A percentile compares a stretch with the other conserved stretches of the same genome.
Evolutionary conservation across 2,888 invertebrate species (phyloP).

Genomic region (Tiliacea citrago): DNA sequence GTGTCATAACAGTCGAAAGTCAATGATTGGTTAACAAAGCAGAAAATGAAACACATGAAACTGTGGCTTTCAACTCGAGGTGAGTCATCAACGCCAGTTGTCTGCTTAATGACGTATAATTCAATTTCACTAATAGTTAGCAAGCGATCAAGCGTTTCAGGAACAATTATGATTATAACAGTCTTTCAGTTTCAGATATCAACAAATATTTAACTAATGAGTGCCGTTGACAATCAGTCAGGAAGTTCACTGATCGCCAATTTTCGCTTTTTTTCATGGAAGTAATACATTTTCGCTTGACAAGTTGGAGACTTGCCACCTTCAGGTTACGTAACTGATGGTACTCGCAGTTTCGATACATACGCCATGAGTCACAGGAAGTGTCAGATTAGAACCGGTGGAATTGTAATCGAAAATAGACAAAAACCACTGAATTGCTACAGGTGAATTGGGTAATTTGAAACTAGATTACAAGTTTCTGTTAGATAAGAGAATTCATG

Average conservation of each 20-base stretch:
- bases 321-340: conserved; percentile 74
- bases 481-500: conserved; percentile 80
- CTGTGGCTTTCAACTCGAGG: conserved; percentile 68
- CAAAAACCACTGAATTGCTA: conserved; percentile 76
- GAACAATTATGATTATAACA: conserved; percentile 66
- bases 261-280: conserved; percentile 79
- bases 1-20: conserved; percentile 65
- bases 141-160: conserved; percentile 70
- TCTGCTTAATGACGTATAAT: conserved; percentile 69
- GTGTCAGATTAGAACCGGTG: conserved; percentile 70
- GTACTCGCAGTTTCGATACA: conserved; percentile 68
- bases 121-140: conserved; percentile 76
- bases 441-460: conserved; percentile 82
- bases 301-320: conserved; percentile 81
- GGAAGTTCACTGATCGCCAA: conserved; percentile 71
- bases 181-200: conserved; percentile 51
- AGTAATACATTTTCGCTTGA: conserved; percentile 75
- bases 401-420: conserved; percentile 71
- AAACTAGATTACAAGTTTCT: conserved; percentile 79
- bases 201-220: conserved; percentile 66
- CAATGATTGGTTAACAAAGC: conserved; percentile 66
- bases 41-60: conserved; percentile 71
- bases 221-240: conserved; percentile 61
- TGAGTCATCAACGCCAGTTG: conserved; percentile 69
- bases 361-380: conserved; percentile 76